A percentile compares a stretch with the other conserved stretches of the same genome.
Evolutionary conservation across 2,113 vertebrate genomes (phyloP).

Genomic region (Anoura caudifer): DNA sequence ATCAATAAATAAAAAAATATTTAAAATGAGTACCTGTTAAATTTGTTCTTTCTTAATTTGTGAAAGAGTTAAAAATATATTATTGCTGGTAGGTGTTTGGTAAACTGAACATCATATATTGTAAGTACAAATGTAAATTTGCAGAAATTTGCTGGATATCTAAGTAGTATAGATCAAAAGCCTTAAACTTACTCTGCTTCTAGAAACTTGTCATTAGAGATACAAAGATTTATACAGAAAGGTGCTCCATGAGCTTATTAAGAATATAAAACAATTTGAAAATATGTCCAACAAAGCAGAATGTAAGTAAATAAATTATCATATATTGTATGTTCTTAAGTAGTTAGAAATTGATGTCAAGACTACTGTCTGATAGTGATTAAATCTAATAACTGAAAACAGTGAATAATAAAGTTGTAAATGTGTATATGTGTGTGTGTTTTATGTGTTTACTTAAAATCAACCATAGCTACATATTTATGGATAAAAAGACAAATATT

Average conservation of each 20-base stretch:
- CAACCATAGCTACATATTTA: neutral
- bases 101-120: neutral
- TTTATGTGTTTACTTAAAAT: neutral
- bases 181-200: neutral
- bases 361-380: neutral
- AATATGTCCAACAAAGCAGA: neutral
- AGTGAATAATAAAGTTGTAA: neutral
- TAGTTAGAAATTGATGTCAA: slow-evolving; percentile 12
- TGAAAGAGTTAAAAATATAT: slow-evolving; percentile 4
- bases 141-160: neutral
- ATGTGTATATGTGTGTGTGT: neutral
- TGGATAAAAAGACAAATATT: neutral
- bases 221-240: neutral
- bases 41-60: neutral
- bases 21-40: neutral
- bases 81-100: neutral
- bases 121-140: neutral
- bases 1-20: neutral
- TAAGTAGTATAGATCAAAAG: neutral
- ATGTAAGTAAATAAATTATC: neutral
- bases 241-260: neutral
- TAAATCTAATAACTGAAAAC: neutral
- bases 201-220: neutral
- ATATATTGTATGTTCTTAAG: neutral
- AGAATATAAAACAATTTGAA: neutral